Base-by-base conservation (phyloP, 2,113 vertebrate species). In the Grantiella picta region DNA sequence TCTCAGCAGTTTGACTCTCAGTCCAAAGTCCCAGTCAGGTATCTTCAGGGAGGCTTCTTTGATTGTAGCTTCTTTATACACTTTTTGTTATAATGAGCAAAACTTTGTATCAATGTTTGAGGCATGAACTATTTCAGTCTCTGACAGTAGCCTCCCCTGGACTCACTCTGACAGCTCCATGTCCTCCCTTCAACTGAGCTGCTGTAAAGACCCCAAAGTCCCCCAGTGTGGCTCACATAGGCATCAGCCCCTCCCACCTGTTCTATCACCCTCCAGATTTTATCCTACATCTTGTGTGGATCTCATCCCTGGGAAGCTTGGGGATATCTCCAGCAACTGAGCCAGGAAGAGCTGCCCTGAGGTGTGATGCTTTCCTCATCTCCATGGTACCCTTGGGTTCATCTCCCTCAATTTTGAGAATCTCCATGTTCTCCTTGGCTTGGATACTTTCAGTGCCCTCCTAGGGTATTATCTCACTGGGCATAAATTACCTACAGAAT, bases 191-290 rank as follows among this genome's bases (percentile, higher is more conserved):
- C 50, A 27, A 0, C 33, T 69, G 31, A 83, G 27, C 83, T 1
- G 2, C 54, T 72, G 2, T 29, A 47, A 75, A 71, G 52, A 44
- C 57, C 28, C 38, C 38, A 3, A 3, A 63, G 49, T 61, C 9
- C 20, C 40, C 12, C 63, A 50, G 0, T 0, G 4, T 12, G 42
- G 31, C n/a, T 86, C 21, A 38, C 4, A 0, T 15, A 59, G 53
- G 31, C n/a, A 28, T 61, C 31, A 17, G 40, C 10, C 56, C 18
- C 18, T 82, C 33, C 63, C 25, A 12, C 15, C 52, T 59, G 38
- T 49, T 80, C 76, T 40, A 22, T 22, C 36, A 12, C 54, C 31
- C 16, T 91, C 40, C 54, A 40, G 63, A 47, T 69, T 80, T 80
- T 71, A 20, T 59, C 33, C 63, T 54, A 0, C 16, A 10, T 14